Base-by-base conservation (phyloP, 2,113 vertebrate genomes). In the Protomyctophum bolini region DNA sequence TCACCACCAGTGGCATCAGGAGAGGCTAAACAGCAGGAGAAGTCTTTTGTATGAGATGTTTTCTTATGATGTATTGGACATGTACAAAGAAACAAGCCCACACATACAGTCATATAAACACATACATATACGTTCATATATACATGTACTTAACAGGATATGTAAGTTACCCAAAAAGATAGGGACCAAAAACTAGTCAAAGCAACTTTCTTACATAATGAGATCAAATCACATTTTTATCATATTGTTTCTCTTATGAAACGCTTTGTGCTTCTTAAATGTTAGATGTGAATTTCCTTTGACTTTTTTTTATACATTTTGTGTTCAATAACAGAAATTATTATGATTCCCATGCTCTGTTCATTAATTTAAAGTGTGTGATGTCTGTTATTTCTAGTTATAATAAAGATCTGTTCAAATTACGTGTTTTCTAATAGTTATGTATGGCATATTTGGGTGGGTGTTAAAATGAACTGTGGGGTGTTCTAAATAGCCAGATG, bases 31-130 rank as follows among this genome's bases (percentile, higher is more conserved):
- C 77, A 83, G 57, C 81, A 73, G 45, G 92, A 91, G 41, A 93
- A 92, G 51, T 89, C 90, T 10, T 93, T 91, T 60, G 91, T 93
- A 50, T 93, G 70, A 92, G 59, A 33, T 66, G 58, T 12, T 41
- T 58, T 58, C 11, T 29, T 60, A 6, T 46, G 29, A 21, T 21
- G 21, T 21, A 21, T 21, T 21, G 21, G 21, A 41, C 29, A 9
- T 60, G 7, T 15, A 41, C 7, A 60, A 11, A 60, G 8, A 60
- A 9, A 4, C 6, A 12, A 41, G 8, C 41, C 8, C 28, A 58
- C 14, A 58, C 21, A 29, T 21, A 58, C 57, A 29, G 12, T 14
- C 7, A 14, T 57, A 8, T 57, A 29, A 21, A 8, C 46, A 14
- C 29, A 45, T 55, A 28, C 21, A 21, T 21, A 28, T 21, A n/a